Base-by-base conservation (phyloP, 1,140 invertebrate genomes). In the Caenorhabditis remanei region DNA sequence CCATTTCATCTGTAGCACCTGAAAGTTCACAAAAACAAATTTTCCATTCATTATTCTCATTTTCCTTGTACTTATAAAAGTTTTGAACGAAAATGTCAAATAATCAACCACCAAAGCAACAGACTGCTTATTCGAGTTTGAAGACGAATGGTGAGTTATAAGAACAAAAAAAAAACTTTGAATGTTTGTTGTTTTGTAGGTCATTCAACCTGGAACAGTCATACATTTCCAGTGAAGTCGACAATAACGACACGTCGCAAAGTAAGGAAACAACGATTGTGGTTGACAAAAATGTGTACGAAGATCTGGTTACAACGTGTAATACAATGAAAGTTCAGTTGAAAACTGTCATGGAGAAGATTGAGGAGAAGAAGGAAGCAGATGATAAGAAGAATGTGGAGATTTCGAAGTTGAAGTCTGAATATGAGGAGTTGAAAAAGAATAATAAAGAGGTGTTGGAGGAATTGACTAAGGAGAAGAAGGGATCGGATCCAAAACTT, bases 301-400 rank as follows among this genome's bases (percentile, higher is more conserved):
- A 75, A 46, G 41, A 75, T 6, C 5, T 75, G 13, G 43, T 75
- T 75, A 14, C 67, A 16, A 75, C 67, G 67, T 75, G 67, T 75
- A 41, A 75, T 48, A 16, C 43, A 5, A 46, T 75, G 67, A 75
- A 75, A 19, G 19, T n/a, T 46, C 67, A 75, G n/a, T 16, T 75
- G 40, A n/a, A 65, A 6, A 7, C 3, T 19, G 9, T 65, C 9
- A 21, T 19, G n/a, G 56, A 21, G n/a, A 58, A 19, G 13, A 21
- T 58, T 21, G 56, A 58, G 14, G n/a, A 58, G 4, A 58, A 58
- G 56, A 16, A 58, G 56, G n/a, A 58, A 7, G n/a, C 13, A 58
- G 13, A n/a, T 58, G 56, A 58, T 16, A 19, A 58, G 7, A 7
- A 16, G 14, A 21, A 58, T 1, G 7, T 19, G n/a, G n/a, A 21